Percentiles rank a stretch among this genome's conserved stretches.
Conservation (phyloP, 1,140 invertebrate genomes). For the Geopemphigus sp. region DNA sequence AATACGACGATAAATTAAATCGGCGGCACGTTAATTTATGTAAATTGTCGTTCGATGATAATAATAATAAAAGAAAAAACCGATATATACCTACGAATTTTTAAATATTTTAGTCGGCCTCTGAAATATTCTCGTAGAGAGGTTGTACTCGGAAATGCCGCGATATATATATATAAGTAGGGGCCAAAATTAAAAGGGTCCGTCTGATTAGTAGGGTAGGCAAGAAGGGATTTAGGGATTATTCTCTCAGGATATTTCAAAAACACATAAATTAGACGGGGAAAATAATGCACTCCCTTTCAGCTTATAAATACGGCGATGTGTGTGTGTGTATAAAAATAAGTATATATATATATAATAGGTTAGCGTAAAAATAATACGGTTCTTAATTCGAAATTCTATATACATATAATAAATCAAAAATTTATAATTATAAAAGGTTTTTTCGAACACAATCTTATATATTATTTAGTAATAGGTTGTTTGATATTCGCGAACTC, state of each 20-base stretch:
- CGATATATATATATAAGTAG: neutral
- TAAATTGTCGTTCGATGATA: too few species aligned
- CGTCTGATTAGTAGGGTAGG: conserved; percentile 12
- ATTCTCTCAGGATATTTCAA: conserved; percentile 18
- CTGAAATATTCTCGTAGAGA: neutral
- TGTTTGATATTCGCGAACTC: too few species aligned
- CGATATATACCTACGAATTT: neutral
- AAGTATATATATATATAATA: neutral
- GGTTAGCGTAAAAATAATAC: conserved; percentile 8
- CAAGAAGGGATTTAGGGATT: conserved; percentile 10
- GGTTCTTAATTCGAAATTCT: neutral
- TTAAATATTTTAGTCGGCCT: neutral
- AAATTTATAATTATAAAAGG: neutral
- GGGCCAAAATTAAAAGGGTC: conserved; percentile 5
- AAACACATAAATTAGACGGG: conserved; percentile 1
- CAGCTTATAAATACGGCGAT: neutral
- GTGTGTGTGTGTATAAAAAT: too few species aligned
- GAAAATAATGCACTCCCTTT: conserved; percentile 19
- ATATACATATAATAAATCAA: neutral
- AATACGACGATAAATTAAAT: neutral
- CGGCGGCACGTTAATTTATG: neutral
- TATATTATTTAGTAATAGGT: neutral
- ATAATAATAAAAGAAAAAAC: too few species aligned
- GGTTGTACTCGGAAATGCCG: neutral
- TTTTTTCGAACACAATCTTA: neutral